These are phyloP conservation scores for Echinometra lucunter DNA, from an alignment of 53 echinoderm and acorn worm genomes.

Conservation along the genomic window DNA sequence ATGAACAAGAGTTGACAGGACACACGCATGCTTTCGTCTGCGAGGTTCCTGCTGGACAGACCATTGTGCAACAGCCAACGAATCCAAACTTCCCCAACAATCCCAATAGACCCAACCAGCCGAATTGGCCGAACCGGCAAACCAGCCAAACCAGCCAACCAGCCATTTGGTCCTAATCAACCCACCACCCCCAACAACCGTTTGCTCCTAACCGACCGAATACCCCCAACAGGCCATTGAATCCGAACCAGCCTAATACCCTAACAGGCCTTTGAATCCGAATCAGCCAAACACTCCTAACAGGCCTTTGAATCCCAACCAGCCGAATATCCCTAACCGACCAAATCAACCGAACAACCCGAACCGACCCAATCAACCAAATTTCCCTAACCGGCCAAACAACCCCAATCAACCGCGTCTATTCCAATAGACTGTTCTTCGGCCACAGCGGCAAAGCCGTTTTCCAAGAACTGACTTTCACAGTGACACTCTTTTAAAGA, in stretches of 20 bases:
- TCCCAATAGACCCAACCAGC: constrained; percentile 1
- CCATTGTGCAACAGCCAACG: not conserved
- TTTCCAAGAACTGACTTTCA: not conserved
- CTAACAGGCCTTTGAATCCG: not conserved
- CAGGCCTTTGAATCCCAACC: not conserved
- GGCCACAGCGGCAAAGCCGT: too few relatives aligned
- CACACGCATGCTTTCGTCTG: constrained; percentile 68
- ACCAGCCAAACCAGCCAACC: constrained; percentile 14
- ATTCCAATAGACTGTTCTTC: constrained; percentile 29
- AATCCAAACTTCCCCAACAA: constrained; percentile 20
- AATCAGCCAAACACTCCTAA: constrained; percentile 24
- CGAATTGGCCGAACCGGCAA: constrained; percentile 9
- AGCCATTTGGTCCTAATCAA: not conserved
- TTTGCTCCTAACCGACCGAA: constrained; percentile 29
- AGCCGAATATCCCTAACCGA: not conserved
- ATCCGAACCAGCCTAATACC: constrained; percentile 9
- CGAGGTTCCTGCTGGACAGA: constrained; percentile 62
- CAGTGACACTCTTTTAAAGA: not conserved
- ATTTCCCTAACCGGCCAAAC: not conserved
- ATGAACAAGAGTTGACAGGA: constrained; percentile 41
- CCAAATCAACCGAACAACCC: not conserved
- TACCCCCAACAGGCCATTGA: not conserved
- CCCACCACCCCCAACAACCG: constrained; percentile 22
- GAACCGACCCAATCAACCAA: constrained; percentile 3
- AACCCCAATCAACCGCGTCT: constrained; percentile 49